Base-by-base conservation (phyloP, 2,113 vertebrate genomes). In the Siphamia tubifer region DNA sequence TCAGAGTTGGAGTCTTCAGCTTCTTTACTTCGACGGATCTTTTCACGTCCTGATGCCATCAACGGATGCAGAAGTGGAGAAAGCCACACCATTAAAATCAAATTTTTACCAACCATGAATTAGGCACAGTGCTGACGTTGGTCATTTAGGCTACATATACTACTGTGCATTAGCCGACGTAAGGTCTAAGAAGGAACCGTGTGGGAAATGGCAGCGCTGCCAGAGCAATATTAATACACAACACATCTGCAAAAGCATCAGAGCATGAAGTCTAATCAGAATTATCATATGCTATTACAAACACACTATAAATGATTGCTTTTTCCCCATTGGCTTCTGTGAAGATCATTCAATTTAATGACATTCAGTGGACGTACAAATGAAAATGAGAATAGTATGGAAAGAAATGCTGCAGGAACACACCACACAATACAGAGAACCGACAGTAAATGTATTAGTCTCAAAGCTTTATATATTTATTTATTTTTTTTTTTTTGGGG, bases 181-280 rank as follows among this genome's bases (percentile, higher is more conserved):
- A 75, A 77, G 72, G 45, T 69, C 39, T 77, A 49, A 30, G 3
- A 63, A 47, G 44, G 45, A 30, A 16, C 39, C 36, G 53, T 44
- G 17, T 58, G 73, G n/a, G 51, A 81, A 79, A 79, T 44, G 53
- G 56, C 32, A 77, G 48, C 48, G 27, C 16, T 32, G 61, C 39
- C 40, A 49, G 63, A 60, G 44, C 19, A 65, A 71, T 71, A 69
- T 71, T 58, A 83, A 79, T 65, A 58, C 25, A 53, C 25, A 64
- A 27, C 25, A 58, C 17, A 71, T 74, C 44, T 54, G 47, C 40
- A 21, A 5, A 60, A 45, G 15, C 56, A 69, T 58, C 31, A 21
- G 70, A 79, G 81, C 71, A 40, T 54, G 30, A 71, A 53, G 76
- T 82, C 71, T 85, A 79, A 86, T 85, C 62, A 73, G 39, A 83